Evolutionary conservation across 2,113 vertebrate genomes (phyloP), one percentile per base, ranked within the genome.

Genomic region (Ammodytes marinus): DNA sequence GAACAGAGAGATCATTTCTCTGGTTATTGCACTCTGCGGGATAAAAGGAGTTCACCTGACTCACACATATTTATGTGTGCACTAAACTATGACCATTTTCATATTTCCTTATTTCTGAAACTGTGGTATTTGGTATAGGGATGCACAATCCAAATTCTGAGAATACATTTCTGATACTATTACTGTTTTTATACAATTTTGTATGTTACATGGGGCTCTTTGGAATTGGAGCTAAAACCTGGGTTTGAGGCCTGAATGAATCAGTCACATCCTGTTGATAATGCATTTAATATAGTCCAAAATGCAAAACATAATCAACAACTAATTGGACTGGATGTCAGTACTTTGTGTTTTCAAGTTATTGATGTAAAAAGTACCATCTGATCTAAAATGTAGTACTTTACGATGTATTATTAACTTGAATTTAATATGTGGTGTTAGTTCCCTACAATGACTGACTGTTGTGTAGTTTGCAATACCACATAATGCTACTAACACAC

Each of bases 1-100:
- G 39, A 65, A 80, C 37, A 74, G 52, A 78, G 19, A 76, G 17
- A 77, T 79, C 2, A 74, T 84, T 74, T 70, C 14, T 66, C 68
- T 77, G 55, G 43, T 42, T 19, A 46, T 54, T 47, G 45, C 42
- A 50, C 53, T 72, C 9, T 66, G 46, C 45, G 13, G 61, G 47
- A 68, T 58, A 67, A 57, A 27, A 65, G 52, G 43, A 69, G 76
- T 69, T 65, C 58, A 79, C 65, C 50, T 80, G 45, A 46, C 19
- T n/a, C 27, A 59, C 37, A 50, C 43, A 49, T 7, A 50, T 5
- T 19, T 27, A 54, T 11, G 9, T 35, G 5, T 67, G 43, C 10
- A 72, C 13, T 39, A 50, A 39, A 72, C 60, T 49, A 6, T 65
- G n/a, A 65, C 43, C n/a, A 57, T 0, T 19, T 57, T 57, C 27